Percentiles rank a stretch among this genome's conserved stretches.
These are phyloP conservation scores for Patella pellucida DNA, from an alignment of 2,888 invertebrate species.

Conservation along the genomic window DNA sequence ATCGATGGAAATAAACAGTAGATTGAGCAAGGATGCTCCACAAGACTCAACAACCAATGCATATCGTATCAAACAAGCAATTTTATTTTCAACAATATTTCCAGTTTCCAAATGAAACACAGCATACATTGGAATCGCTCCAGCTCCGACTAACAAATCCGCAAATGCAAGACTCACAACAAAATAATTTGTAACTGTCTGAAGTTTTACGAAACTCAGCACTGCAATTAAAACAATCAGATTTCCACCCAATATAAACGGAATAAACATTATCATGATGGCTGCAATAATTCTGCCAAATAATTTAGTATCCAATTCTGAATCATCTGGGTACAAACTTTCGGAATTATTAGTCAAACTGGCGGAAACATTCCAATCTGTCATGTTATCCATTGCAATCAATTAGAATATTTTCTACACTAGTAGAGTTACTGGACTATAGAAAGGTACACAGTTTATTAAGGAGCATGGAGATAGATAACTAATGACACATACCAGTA, in stretches of 20 bases:
- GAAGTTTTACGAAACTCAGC: slow-evolving; percentile 35
- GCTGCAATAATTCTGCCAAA: slow-evolving; percentile 23
- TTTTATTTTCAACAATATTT: slow-evolving; percentile 25
- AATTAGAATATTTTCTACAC: no score
- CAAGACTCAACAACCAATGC: slow-evolving; percentile 35
- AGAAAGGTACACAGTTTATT: no score
- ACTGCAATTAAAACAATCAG: slow-evolving; percentile 39
- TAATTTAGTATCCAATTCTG: neutral
- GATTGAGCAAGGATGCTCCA: slow-evolving; percentile 39
- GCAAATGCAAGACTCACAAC: slow-evolving; percentile 41
- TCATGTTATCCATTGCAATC: no score
- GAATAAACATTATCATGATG: slow-evolving; percentile 27
- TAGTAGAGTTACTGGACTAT: no score
- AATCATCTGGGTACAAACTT: neutral
- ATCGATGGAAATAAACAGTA: slow-evolving; percentile 42
- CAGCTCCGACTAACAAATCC: slow-evolving; percentile 39
- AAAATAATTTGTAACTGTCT: slow-evolving; percentile 38
- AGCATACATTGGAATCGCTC: slow-evolving; percentile 40
- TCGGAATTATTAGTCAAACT: slow-evolving; percentile 8
- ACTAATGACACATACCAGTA: no score
- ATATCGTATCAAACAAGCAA: slow-evolving; percentile 40
- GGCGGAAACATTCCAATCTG: neutral
- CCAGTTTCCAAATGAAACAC: slow-evolving; percentile 35
- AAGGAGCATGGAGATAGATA: no score
- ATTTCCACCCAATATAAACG: slow-evolving; percentile 39